Evolutionary conservation across 2,888 invertebrate species (phyloP).

Genomic region (Torymus aiolomorphi): DNA sequence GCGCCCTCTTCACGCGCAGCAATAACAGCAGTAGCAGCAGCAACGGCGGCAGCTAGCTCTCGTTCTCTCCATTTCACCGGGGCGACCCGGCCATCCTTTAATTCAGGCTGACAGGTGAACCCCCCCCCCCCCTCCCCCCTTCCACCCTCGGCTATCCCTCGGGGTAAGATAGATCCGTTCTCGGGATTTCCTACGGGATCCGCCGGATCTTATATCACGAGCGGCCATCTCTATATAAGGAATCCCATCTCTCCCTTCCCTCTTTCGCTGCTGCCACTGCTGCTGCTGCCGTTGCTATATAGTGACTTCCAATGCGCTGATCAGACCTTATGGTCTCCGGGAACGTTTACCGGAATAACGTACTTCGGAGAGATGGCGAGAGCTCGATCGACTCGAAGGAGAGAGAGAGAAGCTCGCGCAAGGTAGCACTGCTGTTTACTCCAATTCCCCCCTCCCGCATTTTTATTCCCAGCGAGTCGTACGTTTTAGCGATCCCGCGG

Average conservation of each 20-base stretch:
- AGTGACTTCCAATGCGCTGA: constrained; percentile 58
- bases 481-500: background rate
- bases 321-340: constrained; percentile 61
- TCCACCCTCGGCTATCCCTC: constrained; percentile 71
- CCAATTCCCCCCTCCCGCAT: constrained; percentile 26
- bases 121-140: constrained; percentile 68
- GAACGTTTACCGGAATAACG: constrained; percentile 57
- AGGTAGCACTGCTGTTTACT: constrained; percentile 29
- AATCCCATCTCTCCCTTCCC: constrained; percentile 60
- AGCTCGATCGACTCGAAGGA: constrained; percentile 47
- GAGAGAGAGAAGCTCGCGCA: too few species aligned
- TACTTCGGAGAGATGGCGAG: constrained; percentile 27
- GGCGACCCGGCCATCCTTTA: constrained; percentile 77
- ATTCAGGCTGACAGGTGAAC: constrained; percentile 79
- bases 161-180: constrained; percentile 76
- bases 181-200: constrained; percentile 76
- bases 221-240: constrained; percentile 73
- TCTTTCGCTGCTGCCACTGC: background rate
- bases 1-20: background rate
- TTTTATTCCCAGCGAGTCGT: constrained; percentile 37
- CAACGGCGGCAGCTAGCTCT: constrained; percentile 22
- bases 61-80: constrained; percentile 58
- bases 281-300: constrained; percentile 10
- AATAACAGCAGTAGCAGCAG: too few species aligned
- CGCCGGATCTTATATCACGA: constrained; percentile 75